Evolutionary conservation across 1,140 invertebrate species (phyloP), one percentile per base, ranked within the genome.

Genomic region (Rhyacophila brunnea): DNA sequence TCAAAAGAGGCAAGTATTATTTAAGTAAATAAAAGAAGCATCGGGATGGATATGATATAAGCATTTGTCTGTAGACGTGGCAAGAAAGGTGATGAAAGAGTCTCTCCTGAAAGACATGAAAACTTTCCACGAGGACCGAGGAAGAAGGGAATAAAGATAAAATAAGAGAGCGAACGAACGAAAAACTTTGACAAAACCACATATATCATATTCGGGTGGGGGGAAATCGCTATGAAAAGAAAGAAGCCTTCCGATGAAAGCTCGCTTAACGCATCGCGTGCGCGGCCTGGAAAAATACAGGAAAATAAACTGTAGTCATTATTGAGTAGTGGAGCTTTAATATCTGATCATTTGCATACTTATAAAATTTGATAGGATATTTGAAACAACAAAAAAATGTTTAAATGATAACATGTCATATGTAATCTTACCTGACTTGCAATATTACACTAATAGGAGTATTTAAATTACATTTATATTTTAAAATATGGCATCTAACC

Each of bases 171-270:
- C 35, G 49, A 15, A 43, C 44, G 42, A 60, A 52, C 57, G 59
- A 56, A 61, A 55, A 63, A 63, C 60, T 63, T 63, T 63, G 60
- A 58, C 60, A 50, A 53, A 63, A 63, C 54, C 60, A 47, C 55
- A 63, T 58, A 63, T 63, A 63, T 63, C 55, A 63, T 63, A 63
- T 58, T 63, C 49, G 54, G 50, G 42, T 44, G 43, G 20, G 51
- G 35, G 51, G 52, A 58, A 45, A 11, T 23, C 13, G 49, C 35
- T 35, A 42, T 11, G 52, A 46, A 47, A 34, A 43, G 50, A 32
- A 51, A 45, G 11, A 19, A 32, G 23, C 4, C 23, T 28, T 28
- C 23, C 3, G 23, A 28, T 28, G 23, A 28, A 28, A 28, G 9
- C 43, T 18, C 20, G 13, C 40, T 23, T 38, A 23, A 40, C 40